Conservation (phyloP, 2,113 vertebrate species). For the Mionectes macconnelli region DNA sequence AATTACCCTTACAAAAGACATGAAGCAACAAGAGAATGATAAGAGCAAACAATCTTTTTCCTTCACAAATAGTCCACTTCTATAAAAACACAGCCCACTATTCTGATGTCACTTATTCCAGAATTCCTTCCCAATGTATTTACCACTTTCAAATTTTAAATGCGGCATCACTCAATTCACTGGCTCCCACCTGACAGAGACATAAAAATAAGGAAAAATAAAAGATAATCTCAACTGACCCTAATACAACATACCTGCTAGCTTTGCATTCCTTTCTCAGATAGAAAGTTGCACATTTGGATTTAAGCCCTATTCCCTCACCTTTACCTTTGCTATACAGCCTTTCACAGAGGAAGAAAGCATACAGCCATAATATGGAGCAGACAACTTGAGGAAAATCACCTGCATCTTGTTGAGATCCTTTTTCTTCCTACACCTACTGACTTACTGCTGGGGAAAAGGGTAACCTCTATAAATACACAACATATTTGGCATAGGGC, state of each 20-base stretch:
- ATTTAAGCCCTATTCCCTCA: not conserved
- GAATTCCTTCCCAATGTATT: not conserved
- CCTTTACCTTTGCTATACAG: not conserved
- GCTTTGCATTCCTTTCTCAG: not conserved
- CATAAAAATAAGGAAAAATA: not conserved
- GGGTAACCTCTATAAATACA: not conserved
- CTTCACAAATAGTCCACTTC: not conserved
- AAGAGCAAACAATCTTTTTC: not conserved
- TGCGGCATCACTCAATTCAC: not conserved
- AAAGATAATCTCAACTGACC: not conserved
- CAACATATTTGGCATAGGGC: not conserved
- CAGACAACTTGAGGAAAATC: not conserved
- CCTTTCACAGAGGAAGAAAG: not conserved
- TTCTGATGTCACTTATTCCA: not conserved
- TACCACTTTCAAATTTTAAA: not conserved
- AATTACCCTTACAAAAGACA: not conserved
- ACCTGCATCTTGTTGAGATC: not conserved
- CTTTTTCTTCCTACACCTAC: not conserved
- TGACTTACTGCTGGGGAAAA: not conserved
- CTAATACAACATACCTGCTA: not conserved
- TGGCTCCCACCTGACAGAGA: not conserved
- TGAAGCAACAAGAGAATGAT: not conserved
- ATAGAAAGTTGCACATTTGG: not conserved
- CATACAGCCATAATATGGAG: not conserved
- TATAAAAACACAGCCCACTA: not conserved